A percentile compares a stretch with the other conserved stretches of the same genome.
Conservation (phyloP, 2,113 vertebrate genomes). For the Henicopernis longicauda region DNA sequence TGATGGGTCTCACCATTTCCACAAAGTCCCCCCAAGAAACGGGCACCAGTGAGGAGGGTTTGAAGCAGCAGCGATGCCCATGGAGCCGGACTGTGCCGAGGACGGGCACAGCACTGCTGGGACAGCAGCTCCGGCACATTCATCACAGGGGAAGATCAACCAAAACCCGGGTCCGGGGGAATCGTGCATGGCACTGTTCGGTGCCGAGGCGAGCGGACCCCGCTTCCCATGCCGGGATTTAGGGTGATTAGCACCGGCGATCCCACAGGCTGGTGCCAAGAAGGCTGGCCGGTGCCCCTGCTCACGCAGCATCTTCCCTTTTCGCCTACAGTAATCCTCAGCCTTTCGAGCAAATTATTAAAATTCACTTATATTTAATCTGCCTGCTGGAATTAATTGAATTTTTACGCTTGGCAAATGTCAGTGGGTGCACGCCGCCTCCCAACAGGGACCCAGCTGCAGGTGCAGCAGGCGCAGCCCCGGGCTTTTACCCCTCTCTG, state of each 20-base stretch:
- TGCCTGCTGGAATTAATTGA: constrained; percentile 89
- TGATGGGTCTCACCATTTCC: background rate
- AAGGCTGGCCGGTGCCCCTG: background rate
- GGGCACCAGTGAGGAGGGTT: background rate
- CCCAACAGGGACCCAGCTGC: constrained; percentile 16
- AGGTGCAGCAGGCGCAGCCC: background rate
- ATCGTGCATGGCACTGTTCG: background rate
- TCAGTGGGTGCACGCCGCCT: constrained; percentile 74
- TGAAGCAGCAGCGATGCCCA: background rate
- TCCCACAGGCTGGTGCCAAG: constrained; percentile 1
- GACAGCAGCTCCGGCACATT: background rate
- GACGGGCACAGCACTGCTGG: fast-evolving
- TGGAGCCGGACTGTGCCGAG: background rate
- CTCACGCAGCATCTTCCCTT: constrained; percentile 32
- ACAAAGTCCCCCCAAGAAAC: fast-evolving
- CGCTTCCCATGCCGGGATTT: background rate
- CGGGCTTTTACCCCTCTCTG: fast-evolving
- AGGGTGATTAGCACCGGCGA: background rate
- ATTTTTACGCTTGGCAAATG: constrained; percentile 86
- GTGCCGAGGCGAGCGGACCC: background rate
- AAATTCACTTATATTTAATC: constrained; percentile 89
- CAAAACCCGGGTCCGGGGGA: background rate
- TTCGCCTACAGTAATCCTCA: constrained; percentile 75
- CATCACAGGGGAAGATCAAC: background rate
- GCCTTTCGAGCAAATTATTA: constrained; percentile 85